These are phyloP conservation scores for Linnaemya vulpina DNA, from an alignment of 2,888 invertebrate species.

Conservation along the genomic window DNA sequence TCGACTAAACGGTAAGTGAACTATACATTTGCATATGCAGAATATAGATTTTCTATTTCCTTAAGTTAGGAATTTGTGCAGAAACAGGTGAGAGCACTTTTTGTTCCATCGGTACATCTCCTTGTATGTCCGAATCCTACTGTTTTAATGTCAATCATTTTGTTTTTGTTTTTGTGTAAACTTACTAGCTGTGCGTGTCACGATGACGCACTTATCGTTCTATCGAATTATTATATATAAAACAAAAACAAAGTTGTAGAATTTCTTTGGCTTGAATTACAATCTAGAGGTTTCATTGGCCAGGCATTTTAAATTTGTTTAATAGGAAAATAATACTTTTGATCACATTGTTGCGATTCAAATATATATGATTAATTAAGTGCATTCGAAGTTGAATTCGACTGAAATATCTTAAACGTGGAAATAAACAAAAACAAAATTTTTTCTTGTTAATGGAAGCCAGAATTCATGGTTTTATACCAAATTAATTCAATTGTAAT, in stretches of 20 bases:
- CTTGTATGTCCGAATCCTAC: background rate
- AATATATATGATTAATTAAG: no score
- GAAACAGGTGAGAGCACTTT: conserved; percentile 24
- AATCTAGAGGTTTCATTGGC: no score
- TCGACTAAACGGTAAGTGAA: conserved; percentile 82
- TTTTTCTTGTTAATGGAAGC: no score
- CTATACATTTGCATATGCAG: background rate
- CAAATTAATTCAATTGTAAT: no score
- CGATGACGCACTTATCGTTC: no score
- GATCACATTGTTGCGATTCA: background rate
- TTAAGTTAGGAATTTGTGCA: background rate
- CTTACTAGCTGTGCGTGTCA: background rate
- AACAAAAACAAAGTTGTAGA: no score
- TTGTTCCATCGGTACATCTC: background rate
- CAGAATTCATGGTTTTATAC: no score
- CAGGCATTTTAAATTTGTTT: background rate
- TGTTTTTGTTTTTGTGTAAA: background rate
- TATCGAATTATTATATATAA: no score
- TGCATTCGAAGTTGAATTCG: no score
- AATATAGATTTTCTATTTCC: background rate
- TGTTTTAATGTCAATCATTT: background rate
- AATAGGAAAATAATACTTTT: background rate
- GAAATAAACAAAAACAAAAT: no score
- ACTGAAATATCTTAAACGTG: no score
- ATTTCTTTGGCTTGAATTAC: no score